These are phyloP conservation scores for Hepsetus odoe DNA, from an alignment of 2,113 vertebrate species.

Conservation along the genomic window DNA sequence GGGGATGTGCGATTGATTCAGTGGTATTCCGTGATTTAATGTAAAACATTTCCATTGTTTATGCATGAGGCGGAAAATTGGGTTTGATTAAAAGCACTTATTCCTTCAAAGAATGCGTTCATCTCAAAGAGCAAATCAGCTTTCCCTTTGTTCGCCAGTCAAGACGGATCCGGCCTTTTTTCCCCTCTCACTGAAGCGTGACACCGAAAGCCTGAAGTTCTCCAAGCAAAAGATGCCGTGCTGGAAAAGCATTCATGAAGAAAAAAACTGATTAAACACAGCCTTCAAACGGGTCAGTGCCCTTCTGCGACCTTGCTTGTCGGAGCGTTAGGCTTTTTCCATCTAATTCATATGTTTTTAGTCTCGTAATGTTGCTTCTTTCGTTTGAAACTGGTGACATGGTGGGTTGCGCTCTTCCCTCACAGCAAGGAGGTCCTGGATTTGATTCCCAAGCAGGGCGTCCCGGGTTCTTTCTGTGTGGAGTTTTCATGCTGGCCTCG, in stretches of 20 bases:
- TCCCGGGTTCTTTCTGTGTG: too few relatives aligned
- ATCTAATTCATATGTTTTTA: background rate
- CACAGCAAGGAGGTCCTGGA: too few relatives aligned
- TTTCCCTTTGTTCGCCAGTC: slow-evolving; percentile 31
- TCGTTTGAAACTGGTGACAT: too few relatives aligned
- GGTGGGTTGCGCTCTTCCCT: too few relatives aligned
- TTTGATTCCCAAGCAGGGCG: too few relatives aligned
- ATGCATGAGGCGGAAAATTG: slow-evolving; percentile 66
- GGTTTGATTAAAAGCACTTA: slow-evolving; percentile 59
- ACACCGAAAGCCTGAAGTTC: background rate
- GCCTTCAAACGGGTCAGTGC: background rate
- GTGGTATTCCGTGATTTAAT: slow-evolving; percentile 61
- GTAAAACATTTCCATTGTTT: slow-evolving; percentile 64
- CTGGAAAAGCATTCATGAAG: background rate
- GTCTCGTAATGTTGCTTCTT: background rate
- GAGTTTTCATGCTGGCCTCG: too few relatives aligned
- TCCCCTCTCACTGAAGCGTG: slow-evolving; percentile 5
- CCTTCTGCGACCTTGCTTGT: background rate
- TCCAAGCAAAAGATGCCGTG: background rate
- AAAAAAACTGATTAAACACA: background rate
- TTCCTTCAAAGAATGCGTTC: slow-evolving; percentile 23
- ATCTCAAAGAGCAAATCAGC: slow-evolving; percentile 9
- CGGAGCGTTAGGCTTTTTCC: background rate
- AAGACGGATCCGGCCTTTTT: background rate
- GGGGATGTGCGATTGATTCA: slow-evolving; percentile 62